phyloP scores from a whole-genome alignment of 2,888 invertebrate genomes.

The Amphimallon solstitiale region DNA sequence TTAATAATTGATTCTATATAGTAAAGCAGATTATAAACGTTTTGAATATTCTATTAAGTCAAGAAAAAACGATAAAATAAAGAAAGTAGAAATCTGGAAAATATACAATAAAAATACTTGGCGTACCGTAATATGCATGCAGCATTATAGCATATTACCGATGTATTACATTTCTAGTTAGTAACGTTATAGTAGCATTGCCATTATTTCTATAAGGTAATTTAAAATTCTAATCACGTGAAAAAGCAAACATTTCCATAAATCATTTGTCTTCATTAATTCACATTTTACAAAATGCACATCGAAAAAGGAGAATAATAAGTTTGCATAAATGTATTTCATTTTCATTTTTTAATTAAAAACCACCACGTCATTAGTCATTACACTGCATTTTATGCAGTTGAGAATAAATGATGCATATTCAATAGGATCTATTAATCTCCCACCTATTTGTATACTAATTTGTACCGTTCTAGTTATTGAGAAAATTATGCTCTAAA shows the following conservation, averaged over 20 bases:
- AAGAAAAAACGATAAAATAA: too few relatives aligned
- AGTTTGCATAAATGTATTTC: slow-evolving; percentile 2
- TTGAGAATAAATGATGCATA: background rate
- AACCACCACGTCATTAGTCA: background rate
- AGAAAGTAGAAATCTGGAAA: too few relatives aligned
- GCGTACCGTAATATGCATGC: background rate
- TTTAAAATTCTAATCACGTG: slow-evolving; percentile 33
- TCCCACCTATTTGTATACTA: too few relatives aligned
- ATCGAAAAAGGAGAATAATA: slow-evolving; percentile 19
- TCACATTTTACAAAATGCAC: slow-evolving; percentile 11
- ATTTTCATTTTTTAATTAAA: slow-evolving; percentile 30
- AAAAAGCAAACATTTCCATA: slow-evolving; percentile 32
- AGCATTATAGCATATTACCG: background rate
- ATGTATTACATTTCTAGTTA: background rate
- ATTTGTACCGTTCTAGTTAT: too few relatives aligned
- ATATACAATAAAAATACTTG: background rate
- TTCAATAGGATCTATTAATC: too few relatives aligned
- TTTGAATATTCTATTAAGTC: too few relatives aligned
- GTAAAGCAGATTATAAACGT: too few relatives aligned
- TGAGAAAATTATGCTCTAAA: too few relatives aligned
- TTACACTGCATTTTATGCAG: background rate
- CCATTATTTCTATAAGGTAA: slow-evolving; percentile 12
- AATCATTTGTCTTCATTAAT: slow-evolving; percentile 34
- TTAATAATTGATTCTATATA: too few relatives aligned
- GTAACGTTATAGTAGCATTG: background rate